Conservation (phyloP, 92 coral and sea anemone species). For the Actinernus sp. region DNA sequence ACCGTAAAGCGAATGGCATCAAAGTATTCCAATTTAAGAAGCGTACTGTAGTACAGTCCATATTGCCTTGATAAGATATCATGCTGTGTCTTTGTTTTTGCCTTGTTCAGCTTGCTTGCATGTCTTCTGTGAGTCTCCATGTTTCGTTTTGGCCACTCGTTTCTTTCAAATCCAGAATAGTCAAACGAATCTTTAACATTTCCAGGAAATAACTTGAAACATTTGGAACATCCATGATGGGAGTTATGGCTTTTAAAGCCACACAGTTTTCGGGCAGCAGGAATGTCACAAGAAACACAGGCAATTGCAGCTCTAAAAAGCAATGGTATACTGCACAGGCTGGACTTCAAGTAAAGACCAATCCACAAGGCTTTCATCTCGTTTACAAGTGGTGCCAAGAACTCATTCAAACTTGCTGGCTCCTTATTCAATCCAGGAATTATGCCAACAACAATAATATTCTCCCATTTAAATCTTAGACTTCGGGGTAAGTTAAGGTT, state of each 20-base stretch:
- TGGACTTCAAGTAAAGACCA: slow-evolving; percentile 23
- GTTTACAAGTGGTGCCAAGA: slow-evolving; percentile 38
- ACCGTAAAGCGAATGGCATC: slow-evolving; percentile 37
- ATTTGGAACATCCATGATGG: slow-evolving; percentile 62
- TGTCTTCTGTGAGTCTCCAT: slow-evolving; percentile 28
- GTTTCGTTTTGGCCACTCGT: slow-evolving; percentile 35
- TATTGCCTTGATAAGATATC: slow-evolving; percentile 16
- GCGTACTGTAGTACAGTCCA: slow-evolving; percentile 31
- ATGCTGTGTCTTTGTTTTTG: slow-evolving; percentile 28
- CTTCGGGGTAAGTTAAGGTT: slow-evolving; percentile 43
- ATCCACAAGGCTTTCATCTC: slow-evolving; percentile 43
- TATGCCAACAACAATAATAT: slow-evolving; percentile 39
- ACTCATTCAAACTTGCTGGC: slow-evolving; percentile 23
- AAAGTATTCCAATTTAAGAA: slow-evolving; percentile 42
- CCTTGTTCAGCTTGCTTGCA: slow-evolving; percentile 22
- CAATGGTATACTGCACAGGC: too few species aligned
- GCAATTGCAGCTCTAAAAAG: too few species aligned
- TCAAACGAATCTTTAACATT: slow-evolving; percentile 37
- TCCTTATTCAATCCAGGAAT: slow-evolving; percentile 53
- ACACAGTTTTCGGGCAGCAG: too few species aligned
- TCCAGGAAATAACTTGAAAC: slow-evolving; percentile 55
- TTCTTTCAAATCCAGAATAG: slow-evolving; percentile 51
- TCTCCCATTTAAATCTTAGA: slow-evolving; percentile 13
- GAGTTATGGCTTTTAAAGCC: too few species aligned
- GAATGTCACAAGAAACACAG: too few species aligned